Conservation (phyloP, 2,888 invertebrate genomes). For the Xestia ashworthii region DNA sequence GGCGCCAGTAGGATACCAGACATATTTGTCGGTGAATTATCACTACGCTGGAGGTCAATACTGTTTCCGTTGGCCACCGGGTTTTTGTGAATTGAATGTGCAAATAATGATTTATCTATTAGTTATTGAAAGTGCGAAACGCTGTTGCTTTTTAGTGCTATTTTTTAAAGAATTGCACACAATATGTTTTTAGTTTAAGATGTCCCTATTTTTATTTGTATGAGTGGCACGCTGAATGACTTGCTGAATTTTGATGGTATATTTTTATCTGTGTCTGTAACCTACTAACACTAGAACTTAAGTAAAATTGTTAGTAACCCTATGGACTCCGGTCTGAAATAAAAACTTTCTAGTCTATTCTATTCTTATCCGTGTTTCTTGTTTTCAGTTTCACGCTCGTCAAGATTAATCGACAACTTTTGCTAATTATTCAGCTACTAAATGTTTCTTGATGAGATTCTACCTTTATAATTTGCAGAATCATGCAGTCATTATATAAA, state of each 20-base stretch:
- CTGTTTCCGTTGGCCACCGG: constrained; percentile 55
- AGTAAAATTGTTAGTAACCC: too few species aligned
- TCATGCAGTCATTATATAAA: constrained; percentile 32
- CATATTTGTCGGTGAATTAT: constrained; percentile 75
- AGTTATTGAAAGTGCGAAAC: constrained; percentile 42
- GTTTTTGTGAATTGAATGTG: constrained; percentile 54
- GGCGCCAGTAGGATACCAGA: constrained; percentile 78
- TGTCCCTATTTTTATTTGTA: not conserved
- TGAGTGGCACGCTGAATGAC: not conserved
- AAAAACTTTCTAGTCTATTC: too few species aligned
- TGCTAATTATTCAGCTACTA: not conserved
- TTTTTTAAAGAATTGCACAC: not conserved
- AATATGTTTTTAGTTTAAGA: not conserved
- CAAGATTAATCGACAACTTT: not conserved
- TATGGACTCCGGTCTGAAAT: too few species aligned
- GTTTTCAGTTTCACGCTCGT: not conserved
- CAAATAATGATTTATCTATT: constrained; percentile 46
- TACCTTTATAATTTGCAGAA: constrained; percentile 5
- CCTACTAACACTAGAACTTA: too few species aligned
- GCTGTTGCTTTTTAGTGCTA: not conserved
- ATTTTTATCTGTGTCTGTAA: too few species aligned
- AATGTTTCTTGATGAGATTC: constrained; percentile 3
- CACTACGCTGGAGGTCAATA: constrained; percentile 76
- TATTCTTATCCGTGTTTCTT: not conserved
- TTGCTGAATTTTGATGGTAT: too few species aligned